Evolutionary conservation across 2,888 invertebrate species (phyloP).

Genomic region (Nudaria mundana): DNA sequence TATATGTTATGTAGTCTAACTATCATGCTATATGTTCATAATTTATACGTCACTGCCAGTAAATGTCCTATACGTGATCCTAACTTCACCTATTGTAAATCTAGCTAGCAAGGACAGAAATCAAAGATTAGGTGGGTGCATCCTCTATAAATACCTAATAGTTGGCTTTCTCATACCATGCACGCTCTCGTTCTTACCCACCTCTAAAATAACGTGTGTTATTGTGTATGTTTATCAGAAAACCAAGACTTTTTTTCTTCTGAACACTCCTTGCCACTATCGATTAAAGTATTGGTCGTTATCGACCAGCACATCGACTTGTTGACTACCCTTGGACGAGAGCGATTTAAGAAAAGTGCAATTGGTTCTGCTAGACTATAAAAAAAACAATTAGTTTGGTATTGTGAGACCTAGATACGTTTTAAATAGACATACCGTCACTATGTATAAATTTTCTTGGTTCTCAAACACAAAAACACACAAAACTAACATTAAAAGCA

Average conservation of each 20-base stretch:
- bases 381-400: too few relatives aligned
- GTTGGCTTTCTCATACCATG: constrained; percentile 26
- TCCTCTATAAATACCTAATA: constrained; percentile 23
- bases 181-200: constrained; percentile 23
- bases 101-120: constrained; percentile 61
- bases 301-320: too few relatives aligned
- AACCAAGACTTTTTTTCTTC: constrained; percentile 11
- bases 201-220: constrained; percentile 8
- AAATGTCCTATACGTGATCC: constrained; percentile 32
- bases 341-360: too few relatives aligned
- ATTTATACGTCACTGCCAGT: constrained; percentile 23
- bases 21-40: too few relatives aligned
- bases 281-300: too few relatives aligned
- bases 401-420: too few relatives aligned
- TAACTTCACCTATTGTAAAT: constrained; percentile 44
- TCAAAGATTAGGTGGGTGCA: constrained; percentile 54
- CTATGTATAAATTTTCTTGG: background rate
- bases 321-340: too few relatives aligned
- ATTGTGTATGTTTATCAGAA: constrained; percentile 18
- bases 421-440: too few relatives aligned
- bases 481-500: too few relatives aligned
- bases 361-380: too few relatives aligned
- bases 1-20: too few relatives aligned
- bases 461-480: constrained; percentile 16
- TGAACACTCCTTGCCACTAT: too few relatives aligned